Evolutionary conservation across 2,888 invertebrate genomes (phyloP), one percentile per base, ranked within the genome.

Genomic region (Thymelicus lineola): DNA sequence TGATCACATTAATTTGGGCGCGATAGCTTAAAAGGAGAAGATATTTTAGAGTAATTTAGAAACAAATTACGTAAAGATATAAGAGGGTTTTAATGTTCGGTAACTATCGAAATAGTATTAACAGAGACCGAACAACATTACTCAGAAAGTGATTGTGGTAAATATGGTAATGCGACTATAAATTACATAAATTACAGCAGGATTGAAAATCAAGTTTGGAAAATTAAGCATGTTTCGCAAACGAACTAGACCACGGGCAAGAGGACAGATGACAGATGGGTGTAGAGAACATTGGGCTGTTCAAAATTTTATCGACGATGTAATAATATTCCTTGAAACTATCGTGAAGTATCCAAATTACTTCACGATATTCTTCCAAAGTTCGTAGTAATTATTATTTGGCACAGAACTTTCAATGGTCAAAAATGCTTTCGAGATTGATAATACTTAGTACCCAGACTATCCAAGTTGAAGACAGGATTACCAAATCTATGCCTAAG

Each of bases 61-160:
- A 17, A 53, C 53, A 20, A 20, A 53, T 53, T 53, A 53, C 53
- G 20, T 53, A 10, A 28, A 53, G 53, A 6, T 53, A 15, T 53
- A 53, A 53, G 53, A 53, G 53, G 53, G 71, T 70, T 71, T 68
- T 74, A 77, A 79, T 79, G 53, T 53, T 28, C 20, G 53, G 20
- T 53, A n/a, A 53, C 20, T 10, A 53, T 53, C 10, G 10, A 53
- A 53, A 17, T 53, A 20, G 81, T 75, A 82, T 76, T 82, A 83
- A 86, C 85, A 84, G 83, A 79, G 76, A 74, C 81, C 84, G 83
- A 15, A 50, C 48, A 17, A 17, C 48, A 53, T 53, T 20, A 20
- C 20, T 53, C 20, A 12, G 53, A 20, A 9, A 20, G 48, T 50
- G 20, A 53, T 53, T 53, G 20, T 20, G 20, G 17, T 53, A 20